Base-by-base conservation (phyloP, 2,888 invertebrate genomes). In the Ormyrus thymus region DNA sequence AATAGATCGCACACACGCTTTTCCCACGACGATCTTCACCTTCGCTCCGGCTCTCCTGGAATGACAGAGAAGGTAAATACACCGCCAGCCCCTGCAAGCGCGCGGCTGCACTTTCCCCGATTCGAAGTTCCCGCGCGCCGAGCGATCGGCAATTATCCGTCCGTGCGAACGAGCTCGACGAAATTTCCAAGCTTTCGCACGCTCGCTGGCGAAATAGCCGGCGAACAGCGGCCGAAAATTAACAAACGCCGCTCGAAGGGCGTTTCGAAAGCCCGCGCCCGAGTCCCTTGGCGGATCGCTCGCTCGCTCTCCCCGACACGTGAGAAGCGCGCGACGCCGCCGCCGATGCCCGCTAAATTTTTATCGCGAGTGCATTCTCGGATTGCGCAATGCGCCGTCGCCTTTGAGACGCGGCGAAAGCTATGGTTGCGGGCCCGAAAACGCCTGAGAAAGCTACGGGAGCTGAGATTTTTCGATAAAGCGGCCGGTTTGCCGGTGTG, bases 31-130 rank as follows among this genome's bases (percentile, higher is more conserved):
- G 58, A 59, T 76, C 72, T 72, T 73, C 66, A 75, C 71, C 80
- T 75, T 72, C 78, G 80, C 66, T 58, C 29, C 71, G 45, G 48
- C 71, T 77, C 78, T 64, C 85, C 85, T 88, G 89, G 89, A 88
- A 89, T 89, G 89, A 88, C 88, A 86, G 84, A 86, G 84, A 88
- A 89, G 89, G 89, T 89, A 88, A 88, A 81, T 72, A 64, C 68
- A 69, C 45, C 62, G 45, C 29, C 29, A 29, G 29, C 29, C 13
- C 6, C 0, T 9, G 51, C 51, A n/a, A 50, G 9, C 11, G 10
- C 15, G 13, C 55, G 55, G 29, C 29, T 29, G 3, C 50, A 77
- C 77, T 72, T 72, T 72, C 77, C 68, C 69, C 73, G 61, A 59
- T 73, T 74, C 69, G 43, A 78, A 74, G 64, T 59, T 79, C 75